phyloP scores from a whole-genome alignment of 64 coral and sea anemone genomes.

The Hydrozoanthus tunicans region DNA sequence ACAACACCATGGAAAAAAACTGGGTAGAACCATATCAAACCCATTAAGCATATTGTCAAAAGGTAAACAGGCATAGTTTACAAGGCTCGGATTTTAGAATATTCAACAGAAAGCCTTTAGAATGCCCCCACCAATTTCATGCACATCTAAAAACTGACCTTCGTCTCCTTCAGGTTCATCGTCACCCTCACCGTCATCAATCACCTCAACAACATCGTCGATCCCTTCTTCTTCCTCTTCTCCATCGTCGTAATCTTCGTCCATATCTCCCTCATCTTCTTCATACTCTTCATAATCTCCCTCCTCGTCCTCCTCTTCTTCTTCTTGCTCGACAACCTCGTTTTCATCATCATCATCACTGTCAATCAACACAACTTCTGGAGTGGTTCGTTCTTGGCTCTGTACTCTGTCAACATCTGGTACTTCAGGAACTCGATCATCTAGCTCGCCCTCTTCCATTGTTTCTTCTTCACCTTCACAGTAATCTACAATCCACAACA shows the following conservation, averaged over 20 bases:
- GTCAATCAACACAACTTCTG: slow-evolving; percentile 43
- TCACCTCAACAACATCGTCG: slow-evolving; percentile 51
- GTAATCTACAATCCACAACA: background rate
- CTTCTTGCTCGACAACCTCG: background rate
- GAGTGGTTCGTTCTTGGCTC: background rate
- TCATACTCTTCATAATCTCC: slow-evolving; percentile 1
- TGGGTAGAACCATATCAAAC: no score
- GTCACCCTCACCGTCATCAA: slow-evolving; percentile 48
- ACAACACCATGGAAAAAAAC: no score
- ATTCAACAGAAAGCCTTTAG: background rate
- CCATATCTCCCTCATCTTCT: slow-evolving; percentile 40
- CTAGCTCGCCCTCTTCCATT: slow-evolving; percentile 19
- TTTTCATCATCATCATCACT: slow-evolving; percentile 33
- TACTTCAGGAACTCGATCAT: slow-evolving; percentile 24
- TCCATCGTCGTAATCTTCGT: slow-evolving; percentile 28
- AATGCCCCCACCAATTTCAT: no score
- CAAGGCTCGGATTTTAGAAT: background rate
- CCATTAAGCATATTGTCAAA: no score
- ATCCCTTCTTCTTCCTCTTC: slow-evolving; percentile 12
- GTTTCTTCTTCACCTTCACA: slow-evolving; percentile 29
- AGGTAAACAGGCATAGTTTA: background rate
- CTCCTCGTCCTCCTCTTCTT: slow-evolving; percentile 10
- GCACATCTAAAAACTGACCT: background rate
- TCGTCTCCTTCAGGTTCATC: slow-evolving; percentile 5
- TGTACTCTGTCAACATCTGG: slow-evolving; percentile 35